Evolutionary conservation across 2,113 vertebrate genomes (phyloP).

Genomic region (Psittacara wagleri): DNA sequence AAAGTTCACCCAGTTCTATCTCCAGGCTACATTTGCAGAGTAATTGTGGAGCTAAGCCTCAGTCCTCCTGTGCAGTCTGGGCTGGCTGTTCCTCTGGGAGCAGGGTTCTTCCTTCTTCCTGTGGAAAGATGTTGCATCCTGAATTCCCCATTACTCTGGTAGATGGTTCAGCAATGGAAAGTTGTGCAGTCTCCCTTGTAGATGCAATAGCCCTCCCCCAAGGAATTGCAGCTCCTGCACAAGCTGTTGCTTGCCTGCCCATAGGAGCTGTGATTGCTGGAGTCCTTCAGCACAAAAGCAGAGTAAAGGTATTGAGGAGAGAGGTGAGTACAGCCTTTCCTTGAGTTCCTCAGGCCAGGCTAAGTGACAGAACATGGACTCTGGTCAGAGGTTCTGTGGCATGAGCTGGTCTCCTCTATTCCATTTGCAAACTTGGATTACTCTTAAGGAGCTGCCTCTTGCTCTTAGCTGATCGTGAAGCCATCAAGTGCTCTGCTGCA

Average conservation of each 20-base stretch:
- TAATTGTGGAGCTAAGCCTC: neutral
- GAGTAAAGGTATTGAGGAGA: neutral
- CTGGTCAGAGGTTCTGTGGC: neutral
- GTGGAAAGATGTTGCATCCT: neutral
- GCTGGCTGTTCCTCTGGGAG: neutral
- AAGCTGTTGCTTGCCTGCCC: neutral
- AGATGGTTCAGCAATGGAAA: neutral
- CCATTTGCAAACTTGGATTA: too few relatives aligned
- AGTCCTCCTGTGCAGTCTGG: neutral
- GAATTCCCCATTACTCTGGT: neutral
- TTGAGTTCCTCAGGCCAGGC: neutral
- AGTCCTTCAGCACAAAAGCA: neutral
- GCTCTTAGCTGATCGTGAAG: neutral
- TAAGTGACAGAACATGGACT: neutral
- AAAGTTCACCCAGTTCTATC: neutral
- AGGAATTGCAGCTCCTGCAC: neutral
- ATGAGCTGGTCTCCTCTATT: neutral
- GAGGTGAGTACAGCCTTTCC: neutral
- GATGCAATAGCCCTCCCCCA: neutral
- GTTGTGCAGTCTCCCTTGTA: neutral
- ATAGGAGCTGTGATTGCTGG: neutral
- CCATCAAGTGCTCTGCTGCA: rapidly evolving
- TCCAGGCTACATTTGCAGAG: neutral
- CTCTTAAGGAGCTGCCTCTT: neutral
- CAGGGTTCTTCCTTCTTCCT: neutral